Base-by-base conservation (phyloP, 2,888 invertebrate species). In the Phaonia tiefii region DNA sequence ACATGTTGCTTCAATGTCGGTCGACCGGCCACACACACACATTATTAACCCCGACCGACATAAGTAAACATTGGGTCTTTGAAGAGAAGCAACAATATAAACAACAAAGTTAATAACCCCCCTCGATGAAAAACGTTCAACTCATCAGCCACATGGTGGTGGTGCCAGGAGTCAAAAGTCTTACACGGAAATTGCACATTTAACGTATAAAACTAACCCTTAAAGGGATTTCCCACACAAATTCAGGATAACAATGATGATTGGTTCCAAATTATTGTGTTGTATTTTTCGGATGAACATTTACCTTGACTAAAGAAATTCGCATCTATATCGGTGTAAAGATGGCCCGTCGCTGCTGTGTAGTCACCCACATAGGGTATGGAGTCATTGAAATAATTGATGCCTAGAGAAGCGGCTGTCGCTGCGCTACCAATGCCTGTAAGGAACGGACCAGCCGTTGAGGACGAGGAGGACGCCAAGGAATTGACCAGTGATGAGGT, bases 261-360 rank as follows among this genome's bases (percentile, higher is more conserved):
- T n/a, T 49, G 49, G 3, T 49, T 17, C 5, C n/a, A 7, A 7
- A 49, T 49, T 49, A 49, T 49, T 49, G 3, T 17, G 49, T 15
- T 49, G 49, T 31, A 5, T 3, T 31, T 31, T 31, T 3, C 46
- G 17, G 17, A n/a, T 39, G n/a, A n/a, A n/a, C 39, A 75, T 84
- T 85, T 87, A 89, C 89, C 89, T 89, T 89, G 88, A 85, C 89
- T 90, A 83, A 89, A 90, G 86, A 90, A 89, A 86, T 90, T 90
- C 67, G 90, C 88, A 88, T 90, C 90, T 84, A 90, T 87, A 78
- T 90, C 91, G 83, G 90, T 91, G 81, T 90, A 90, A 74, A 86
- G 85, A 85, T 88, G 84, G 69, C 81, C 81, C 7, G 84, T 54
- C 74, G 83, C 46, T 78, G 88, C 83, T 65, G 88, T 85, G 83